phyloP scores from a whole-genome alignment of 2,888 invertebrate genomes.

The Heliconius cydno region DNA sequence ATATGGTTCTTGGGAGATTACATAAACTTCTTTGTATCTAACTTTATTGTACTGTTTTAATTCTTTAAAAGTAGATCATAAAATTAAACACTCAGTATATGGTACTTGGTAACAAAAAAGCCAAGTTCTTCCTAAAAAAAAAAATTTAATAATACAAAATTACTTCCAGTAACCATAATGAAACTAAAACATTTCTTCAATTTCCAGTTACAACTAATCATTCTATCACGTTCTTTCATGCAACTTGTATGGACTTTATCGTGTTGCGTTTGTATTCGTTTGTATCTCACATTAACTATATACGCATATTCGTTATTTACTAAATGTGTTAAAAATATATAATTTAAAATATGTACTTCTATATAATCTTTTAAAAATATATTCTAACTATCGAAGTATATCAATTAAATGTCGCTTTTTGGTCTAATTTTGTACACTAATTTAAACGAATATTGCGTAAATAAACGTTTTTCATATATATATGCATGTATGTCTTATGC shows the following conservation, averaged over 20 bases:
- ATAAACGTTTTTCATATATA: constrained; percentile 44
- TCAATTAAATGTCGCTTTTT: background rate
- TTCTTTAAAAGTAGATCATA: background rate
- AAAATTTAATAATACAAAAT: background rate
- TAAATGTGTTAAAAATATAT: background rate
- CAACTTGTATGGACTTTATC: constrained; percentile 68
- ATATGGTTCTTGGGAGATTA: constrained; percentile 39
- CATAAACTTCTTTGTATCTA: background rate
- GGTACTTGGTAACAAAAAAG: background rate
- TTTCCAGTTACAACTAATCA: constrained; percentile 56
- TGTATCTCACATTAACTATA: constrained; percentile 41
- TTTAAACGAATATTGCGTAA: constrained; percentile 54
- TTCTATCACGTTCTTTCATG: constrained; percentile 65
- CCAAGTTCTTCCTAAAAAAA: background rate
- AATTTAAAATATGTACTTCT: background rate
- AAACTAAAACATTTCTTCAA: constrained; percentile 46
- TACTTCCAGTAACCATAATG: constrained; percentile 44
- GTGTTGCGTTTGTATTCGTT: constrained; percentile 60
- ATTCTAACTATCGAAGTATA: background rate
- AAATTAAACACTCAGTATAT: background rate
- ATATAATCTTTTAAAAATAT: background rate
- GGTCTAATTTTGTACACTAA: background rate
- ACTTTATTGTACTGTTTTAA: background rate
- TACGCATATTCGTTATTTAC: constrained; percentile 47
- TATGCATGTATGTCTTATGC: constrained; percentile 51